These are phyloP conservation scores for Amblyraja radiata DNA, from an alignment of 2,797 vertebrate genomes.

Conservation along the genomic window DNA sequence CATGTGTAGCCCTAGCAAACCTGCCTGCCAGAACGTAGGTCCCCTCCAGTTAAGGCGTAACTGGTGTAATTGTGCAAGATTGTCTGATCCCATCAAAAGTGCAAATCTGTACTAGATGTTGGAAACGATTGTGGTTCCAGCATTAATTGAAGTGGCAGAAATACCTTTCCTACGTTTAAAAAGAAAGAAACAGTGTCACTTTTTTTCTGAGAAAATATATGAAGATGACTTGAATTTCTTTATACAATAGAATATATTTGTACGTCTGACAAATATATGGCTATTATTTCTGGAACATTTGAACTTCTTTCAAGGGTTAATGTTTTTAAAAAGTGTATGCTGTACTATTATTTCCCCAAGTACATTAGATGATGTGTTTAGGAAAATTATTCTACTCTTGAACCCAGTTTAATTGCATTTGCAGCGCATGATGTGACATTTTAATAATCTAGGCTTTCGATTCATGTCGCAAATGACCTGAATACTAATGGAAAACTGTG, in stretches of 20 bases:
- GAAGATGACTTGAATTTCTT: not conserved
- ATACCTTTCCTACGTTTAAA: conserved; percentile 4
- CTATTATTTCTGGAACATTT: not conserved
- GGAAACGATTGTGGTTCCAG: not conserved
- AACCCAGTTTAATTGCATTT: conserved; percentile 20
- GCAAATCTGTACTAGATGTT: not conserved
- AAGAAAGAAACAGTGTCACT: not conserved
- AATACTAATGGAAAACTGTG: conserved; percentile 11
- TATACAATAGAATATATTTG: not conserved
- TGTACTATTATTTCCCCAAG: not conserved
- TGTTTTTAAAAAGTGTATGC: not conserved
- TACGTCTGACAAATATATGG: not conserved
- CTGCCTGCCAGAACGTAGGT: too few relatives aligned
- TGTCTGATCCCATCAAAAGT: not conserved
- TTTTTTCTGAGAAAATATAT: not conserved
- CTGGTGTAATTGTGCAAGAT: not conserved
- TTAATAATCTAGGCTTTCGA: not conserved
- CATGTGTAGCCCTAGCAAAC: too few relatives aligned
- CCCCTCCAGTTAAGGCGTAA: too few relatives aligned
- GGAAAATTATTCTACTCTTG: conserved; percentile 4
- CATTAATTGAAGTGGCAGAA: not conserved
- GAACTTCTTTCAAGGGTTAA: not conserved
- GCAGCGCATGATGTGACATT: not conserved
- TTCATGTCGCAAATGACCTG: not conserved
- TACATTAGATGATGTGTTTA: not conserved